These are phyloP conservation scores for Alosa sapidissima DNA, from an alignment of 2,797 vertebrate species.

Conservation along the genomic window DNA sequence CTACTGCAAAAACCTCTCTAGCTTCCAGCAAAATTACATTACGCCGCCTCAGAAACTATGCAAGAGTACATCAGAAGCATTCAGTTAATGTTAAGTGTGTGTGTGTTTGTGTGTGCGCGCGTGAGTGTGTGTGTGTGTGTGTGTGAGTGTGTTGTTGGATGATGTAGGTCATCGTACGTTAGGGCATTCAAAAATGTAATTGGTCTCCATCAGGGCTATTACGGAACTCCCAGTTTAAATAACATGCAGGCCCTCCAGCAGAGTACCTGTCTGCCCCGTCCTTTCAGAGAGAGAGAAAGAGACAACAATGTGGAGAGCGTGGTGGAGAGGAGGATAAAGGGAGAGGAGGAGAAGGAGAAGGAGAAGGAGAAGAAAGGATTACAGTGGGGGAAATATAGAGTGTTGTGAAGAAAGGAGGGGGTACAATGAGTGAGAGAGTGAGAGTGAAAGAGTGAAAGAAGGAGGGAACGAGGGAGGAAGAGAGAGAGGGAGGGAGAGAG, in stretches of 20 bases:
- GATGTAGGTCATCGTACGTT: neutral
- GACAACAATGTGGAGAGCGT: no score
- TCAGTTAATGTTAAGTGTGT: conserved; percentile 2
- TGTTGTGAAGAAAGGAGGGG: no score
- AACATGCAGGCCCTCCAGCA: neutral
- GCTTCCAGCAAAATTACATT: conserved; percentile 5
- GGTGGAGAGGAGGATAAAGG: no score
- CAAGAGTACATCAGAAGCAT: neutral
- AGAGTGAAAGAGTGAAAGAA: neutral
- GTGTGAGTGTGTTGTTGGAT: conserved; percentile 9
- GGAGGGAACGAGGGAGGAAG: no score
- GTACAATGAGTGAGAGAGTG: no score
- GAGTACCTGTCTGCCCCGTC: neutral
- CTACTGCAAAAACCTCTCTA: neutral
- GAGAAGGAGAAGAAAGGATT: no score
- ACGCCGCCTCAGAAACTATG: neutral
- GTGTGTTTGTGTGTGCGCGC: conserved; percentile 4
- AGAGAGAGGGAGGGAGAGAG: no score
- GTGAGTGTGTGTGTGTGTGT: neutral
- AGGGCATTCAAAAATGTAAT: neutral
- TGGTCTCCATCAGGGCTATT: neutral
- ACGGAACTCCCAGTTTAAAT: neutral
- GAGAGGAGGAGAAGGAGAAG: no score
- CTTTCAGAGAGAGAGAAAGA: neutral
- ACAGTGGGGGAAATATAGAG: no score